phyloP scores from a whole-genome alignment of 2,797 vertebrate species.

The Balearica regulorum region DNA sequence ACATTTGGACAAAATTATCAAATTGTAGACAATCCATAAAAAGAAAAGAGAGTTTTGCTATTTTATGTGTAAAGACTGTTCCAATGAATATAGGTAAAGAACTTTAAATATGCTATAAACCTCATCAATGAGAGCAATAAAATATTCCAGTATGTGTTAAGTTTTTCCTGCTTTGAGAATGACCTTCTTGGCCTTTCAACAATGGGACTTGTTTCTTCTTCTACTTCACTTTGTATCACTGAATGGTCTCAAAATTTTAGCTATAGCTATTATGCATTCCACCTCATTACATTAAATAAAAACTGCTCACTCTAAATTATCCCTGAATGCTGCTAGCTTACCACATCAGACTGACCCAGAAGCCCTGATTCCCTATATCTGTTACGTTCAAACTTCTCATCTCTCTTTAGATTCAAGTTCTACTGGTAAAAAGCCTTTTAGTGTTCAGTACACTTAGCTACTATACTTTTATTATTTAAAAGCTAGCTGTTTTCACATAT shows the following conservation, averaged over 20 bases:
- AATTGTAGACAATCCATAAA: not conserved
- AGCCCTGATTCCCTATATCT: not conserved
- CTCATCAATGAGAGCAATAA: not conserved
- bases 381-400: not conserved
- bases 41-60: not conserved
- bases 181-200: not conserved
- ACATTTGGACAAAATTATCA: not conserved
- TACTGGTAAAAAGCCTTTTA: constrained; percentile 12
- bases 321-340: not conserved
- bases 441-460: not conserved
- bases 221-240: not conserved
- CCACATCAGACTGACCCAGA: not conserved
- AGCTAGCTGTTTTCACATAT: constrained; percentile 46
- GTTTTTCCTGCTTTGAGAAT: not conserved
- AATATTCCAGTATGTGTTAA: not conserved
- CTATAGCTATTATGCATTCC: not conserved
- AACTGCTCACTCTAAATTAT: not conserved
- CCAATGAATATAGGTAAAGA: not conserved
- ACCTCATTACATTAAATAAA: not conserved
- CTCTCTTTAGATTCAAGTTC: not conserved
- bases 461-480: constrained; percentile 25
- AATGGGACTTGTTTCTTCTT: not conserved
- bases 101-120: not conserved
- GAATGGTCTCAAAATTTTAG: not conserved
- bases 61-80: not conserved